Percentiles rank a stretch among this genome's conserved stretches.
Conservation (phyloP, 2,888 invertebrate genomes). For the Nomada hirtipes region DNA sequence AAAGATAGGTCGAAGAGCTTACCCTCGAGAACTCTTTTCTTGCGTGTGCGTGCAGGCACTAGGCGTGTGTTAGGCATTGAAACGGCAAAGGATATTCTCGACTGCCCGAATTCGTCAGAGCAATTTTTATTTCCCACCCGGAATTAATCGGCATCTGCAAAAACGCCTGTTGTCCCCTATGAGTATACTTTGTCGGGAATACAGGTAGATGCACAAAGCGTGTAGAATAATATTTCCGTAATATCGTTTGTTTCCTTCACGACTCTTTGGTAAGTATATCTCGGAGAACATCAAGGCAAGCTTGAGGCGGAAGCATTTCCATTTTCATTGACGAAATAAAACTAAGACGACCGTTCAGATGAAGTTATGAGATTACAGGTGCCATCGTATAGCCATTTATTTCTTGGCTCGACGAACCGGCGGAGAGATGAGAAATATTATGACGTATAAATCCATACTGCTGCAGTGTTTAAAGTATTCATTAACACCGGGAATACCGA, state of each 20-base stretch:
- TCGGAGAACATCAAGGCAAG: neutral
- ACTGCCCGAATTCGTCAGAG: neutral
- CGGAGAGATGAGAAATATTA: neutral
- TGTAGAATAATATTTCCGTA: conserved; percentile 9
- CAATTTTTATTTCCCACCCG: neutral
- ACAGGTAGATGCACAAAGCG: neutral
- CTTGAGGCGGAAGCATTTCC: neutral
- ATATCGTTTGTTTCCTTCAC: conserved; percentile 7
- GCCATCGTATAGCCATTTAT: neutral
- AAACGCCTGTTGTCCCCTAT: neutral
- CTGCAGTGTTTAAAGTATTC: conserved; percentile 19
- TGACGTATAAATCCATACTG: neutral
- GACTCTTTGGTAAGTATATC: neutral
- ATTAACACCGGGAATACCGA: neutral
- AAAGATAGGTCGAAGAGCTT: neutral
- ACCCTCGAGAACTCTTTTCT: neutral
- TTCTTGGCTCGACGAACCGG: neutral
- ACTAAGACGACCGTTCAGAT: neutral
- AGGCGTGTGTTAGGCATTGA: conserved; percentile 3
- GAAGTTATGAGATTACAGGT: neutral
- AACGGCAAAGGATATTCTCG: conserved; percentile 14
- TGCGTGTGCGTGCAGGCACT: neutral
- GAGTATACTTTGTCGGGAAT: neutral
- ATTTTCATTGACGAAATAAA: neutral
- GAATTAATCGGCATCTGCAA: neutral